Evolutionary conservation across 2,797 vertebrate species (phyloP), one percentile per base, ranked within the genome.

Genomic region (Rhinoraja longicauda): DNA sequence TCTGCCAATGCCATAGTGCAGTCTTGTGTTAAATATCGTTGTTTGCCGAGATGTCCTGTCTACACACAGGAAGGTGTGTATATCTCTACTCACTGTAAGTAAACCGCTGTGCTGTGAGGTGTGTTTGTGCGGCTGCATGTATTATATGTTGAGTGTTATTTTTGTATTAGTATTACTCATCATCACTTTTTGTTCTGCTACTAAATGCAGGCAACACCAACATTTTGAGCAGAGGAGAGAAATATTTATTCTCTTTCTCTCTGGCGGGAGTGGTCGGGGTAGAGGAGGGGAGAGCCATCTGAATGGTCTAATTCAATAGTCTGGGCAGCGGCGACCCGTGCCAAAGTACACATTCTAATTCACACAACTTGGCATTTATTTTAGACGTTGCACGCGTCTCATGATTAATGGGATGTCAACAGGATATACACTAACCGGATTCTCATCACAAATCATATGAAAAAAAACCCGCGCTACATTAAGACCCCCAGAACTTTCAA

Each of bases 1-100:
- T 95, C 95, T 95, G 95, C 95, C 94, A 91, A 88, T 93, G 94
- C 17, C 94, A 73, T 94, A 94, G 36, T 45, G 24, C 36, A 91
- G 67, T 24, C 67, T 9, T 72, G 19, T 91, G 64, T 91, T 67
- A 72, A 67, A 39, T 75, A 26, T 57, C 24, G 90, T 92, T 75
- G 45, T 57, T 53, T 75, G 90, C 39, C 24, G 70, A 73, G 90
- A 36, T 91, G 70, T 92, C 90, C 70, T 92, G 67, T 92, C 90
- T 75, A 39, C 90, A n/a, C 70, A 13, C 64, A 29, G 67, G 21
- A 21, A 73, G 12, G 21, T 75, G 5, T 45, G 70, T n/a, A 5
- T 17, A 36, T 12, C 12, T 75, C 90, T 21, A 45, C 29, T 57
- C 62, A 24, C 7, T 86, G 57, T 86, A 59, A 64, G 15, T 62